phyloP scores from a whole-genome alignment of 1,140 invertebrate species.

The Apis dorsata region DNA sequence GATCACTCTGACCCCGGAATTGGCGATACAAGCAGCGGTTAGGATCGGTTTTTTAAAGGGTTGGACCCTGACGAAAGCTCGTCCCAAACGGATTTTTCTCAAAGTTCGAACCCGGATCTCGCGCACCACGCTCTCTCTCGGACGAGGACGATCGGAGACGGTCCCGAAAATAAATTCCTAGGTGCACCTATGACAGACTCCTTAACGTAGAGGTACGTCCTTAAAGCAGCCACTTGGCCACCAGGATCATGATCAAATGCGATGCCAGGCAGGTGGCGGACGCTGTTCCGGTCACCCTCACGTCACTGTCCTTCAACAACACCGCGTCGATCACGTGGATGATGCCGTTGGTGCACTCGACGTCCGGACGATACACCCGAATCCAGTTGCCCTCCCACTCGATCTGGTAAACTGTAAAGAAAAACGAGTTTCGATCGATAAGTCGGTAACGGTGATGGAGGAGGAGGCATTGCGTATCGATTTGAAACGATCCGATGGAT shows the following conservation, averaged over 20 bases:
- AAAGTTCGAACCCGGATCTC: slow-evolving; percentile 3
- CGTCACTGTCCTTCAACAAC: slow-evolving; percentile 90
- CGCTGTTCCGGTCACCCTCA: slow-evolving; percentile 84
- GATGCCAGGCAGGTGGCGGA: slow-evolving; percentile 69
- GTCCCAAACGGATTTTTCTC: background rate
- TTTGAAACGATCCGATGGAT: background rate
- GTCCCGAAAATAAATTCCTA: slow-evolving; percentile 63
- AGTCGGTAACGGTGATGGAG: background rate
- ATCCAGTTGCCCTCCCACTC: slow-evolving; percentile 91
- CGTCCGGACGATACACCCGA: slow-evolving; percentile 91
- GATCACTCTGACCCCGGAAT: background rate
- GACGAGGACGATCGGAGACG: slow-evolving; percentile 59
- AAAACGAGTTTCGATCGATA: slow-evolving; percentile 18
- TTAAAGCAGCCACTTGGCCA: slow-evolving; percentile 79
- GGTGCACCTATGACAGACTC: slow-evolving; percentile 53
- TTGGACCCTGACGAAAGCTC: background rate
- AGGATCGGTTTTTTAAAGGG: background rate
- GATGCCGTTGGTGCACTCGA: slow-evolving; percentile 95
- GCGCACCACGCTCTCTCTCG: background rate
- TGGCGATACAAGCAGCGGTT: no score
- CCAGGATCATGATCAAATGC: slow-evolving; percentile 76
- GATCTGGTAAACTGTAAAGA: slow-evolving; percentile 87
- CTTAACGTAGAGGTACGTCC: background rate
- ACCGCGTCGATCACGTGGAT: slow-evolving; percentile 95
- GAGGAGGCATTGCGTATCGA: no score